These are phyloP conservation scores for Acanthosepion lycidas DNA, from an alignment of 2,888 invertebrate genomes.

Conservation along the genomic window DNA sequence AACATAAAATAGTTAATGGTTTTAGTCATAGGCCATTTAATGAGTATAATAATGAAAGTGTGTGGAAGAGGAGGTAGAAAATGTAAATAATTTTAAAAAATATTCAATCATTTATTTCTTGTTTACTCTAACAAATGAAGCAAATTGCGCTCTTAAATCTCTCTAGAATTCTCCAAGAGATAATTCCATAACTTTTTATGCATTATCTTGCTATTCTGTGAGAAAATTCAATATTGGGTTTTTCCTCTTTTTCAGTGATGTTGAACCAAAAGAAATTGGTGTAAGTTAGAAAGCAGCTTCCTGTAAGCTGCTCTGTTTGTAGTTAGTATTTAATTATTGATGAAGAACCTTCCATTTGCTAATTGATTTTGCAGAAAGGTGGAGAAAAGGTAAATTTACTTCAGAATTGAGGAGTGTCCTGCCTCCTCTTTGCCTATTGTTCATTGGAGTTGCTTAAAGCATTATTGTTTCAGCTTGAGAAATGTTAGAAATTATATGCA, in stretches of 20 bases:
- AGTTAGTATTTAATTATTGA: not conserved
- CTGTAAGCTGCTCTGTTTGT: not conserved
- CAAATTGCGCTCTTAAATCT: not conserved
- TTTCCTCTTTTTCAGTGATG: not conserved
- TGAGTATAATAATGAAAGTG: too few relatives aligned
- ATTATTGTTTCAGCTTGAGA: not conserved
- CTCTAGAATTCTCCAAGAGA: not conserved
- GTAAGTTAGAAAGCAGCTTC: not conserved
- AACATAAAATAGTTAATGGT: too few relatives aligned
- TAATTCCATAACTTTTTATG: not conserved
- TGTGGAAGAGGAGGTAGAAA: not conserved
- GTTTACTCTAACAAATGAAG: not conserved
- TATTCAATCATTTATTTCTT: not conserved
- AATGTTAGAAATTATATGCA: not conserved
- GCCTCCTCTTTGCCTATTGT: not conserved
- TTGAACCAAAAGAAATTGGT: not conserved
- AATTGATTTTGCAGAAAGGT: conserved; percentile 10
- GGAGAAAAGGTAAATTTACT: conserved; percentile 6
- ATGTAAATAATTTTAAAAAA: not conserved
- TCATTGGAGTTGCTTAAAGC: not conserved
- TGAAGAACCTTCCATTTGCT: not conserved
- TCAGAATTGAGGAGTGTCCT: not conserved
- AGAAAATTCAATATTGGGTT: not conserved
- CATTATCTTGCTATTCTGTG: too few relatives aligned
- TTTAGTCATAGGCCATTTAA: too few relatives aligned